Base-by-base conservation (phyloP, 2,888 invertebrate genomes). In the Cerceris ruficornis region DNA sequence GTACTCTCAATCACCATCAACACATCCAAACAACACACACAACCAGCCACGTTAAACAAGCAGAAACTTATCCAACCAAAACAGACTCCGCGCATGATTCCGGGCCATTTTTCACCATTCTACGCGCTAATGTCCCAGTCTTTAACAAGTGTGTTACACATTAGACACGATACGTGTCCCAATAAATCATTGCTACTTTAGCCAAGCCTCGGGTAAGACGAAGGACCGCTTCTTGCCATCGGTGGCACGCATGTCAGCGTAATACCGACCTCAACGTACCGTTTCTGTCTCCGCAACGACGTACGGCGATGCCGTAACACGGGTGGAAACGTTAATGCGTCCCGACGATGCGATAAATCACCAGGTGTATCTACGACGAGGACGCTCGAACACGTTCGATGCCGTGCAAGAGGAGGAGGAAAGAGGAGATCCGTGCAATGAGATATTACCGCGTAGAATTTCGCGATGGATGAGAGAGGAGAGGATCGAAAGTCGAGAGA, bases 261-360 rank as follows among this genome's bases (percentile, higher is more conserved):
- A 62, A 49, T 55, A 39, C 60, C 52, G 57, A 59, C 15, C 69
- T 66, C 66, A 15, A 64, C 73, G 8, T 65, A 54, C 54, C 66
- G 65, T 52, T 54, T 73, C 69, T 60, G 69, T 66, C 60, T 71
- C 42, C 43, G 43, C 42, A 14, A 49, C 50, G 57, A 61, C 69
- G 41, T 15, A 41, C 49, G 28, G 39, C 15, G 75, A 75, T 80
- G 66, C 79, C 79, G 80, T 75, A 79, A 80, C 71, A 84, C 79
- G 72, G 70, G 81, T 83, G 75, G 77, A 80, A 80, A 83, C 83
- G 76, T 81, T 85, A 85, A 85, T 85, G 81, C 83, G 73, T 84
- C 74, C 58, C 80, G 79, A 73, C 83, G 81, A 76, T 72, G 83
- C 80, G 78, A 84, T 86, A 84, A 86, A 86, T 86, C 85, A 81